Base-by-base conservation (phyloP, 1,140 invertebrate genomes). In the Diorhabda carinulata region DNA sequence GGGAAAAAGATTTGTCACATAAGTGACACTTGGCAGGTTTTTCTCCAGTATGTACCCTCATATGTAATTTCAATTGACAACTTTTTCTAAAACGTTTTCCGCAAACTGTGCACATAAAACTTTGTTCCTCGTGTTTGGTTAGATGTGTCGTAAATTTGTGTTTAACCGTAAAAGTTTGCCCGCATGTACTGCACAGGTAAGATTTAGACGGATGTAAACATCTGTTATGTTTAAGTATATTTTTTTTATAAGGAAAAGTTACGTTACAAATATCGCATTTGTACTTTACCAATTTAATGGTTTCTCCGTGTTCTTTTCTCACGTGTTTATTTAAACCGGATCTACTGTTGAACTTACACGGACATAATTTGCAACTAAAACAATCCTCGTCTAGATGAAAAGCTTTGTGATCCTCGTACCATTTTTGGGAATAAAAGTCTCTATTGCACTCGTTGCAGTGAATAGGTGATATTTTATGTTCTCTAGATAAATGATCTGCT, bases 11-110 rank as follows among this genome's bases (percentile, higher is more conserved):
- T 72, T 85, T 84, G 57, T 81, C 82, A 69, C 85, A 86, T 9
- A 83, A 74, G 3, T 80, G 80, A 71, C 85, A 86, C 9, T 80
- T 79, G 72, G 82, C 83, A 0, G 83, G 82, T 72, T 81, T 81
- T 2, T 82, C 76, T 3, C 83, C 84, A 40, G 80, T 83, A 72
- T 88, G 87, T 42, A 86, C 83, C 78, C 86, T 82, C 80, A 87
- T 84, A 74, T 89, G 88, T n/a, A 84, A 83, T 66, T 84, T 85
- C 43, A 89, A 82, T 0, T 84, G 84, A 10, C 85, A 83, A 67
- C 87, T 87, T 57, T 86, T 84, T 72, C 92, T 79, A 70, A 87
- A 88, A 0, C 85, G 83, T 59, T 86, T 86, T 0, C 81, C 81
- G 64, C 87, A 88, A 41, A 86, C 79, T 5, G 59, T 40, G 25